Evolutionary conservation across 2,888 invertebrate species (phyloP), one percentile per base, ranked within the genome.

Genomic region (Linnaemya tessellans): DNA sequence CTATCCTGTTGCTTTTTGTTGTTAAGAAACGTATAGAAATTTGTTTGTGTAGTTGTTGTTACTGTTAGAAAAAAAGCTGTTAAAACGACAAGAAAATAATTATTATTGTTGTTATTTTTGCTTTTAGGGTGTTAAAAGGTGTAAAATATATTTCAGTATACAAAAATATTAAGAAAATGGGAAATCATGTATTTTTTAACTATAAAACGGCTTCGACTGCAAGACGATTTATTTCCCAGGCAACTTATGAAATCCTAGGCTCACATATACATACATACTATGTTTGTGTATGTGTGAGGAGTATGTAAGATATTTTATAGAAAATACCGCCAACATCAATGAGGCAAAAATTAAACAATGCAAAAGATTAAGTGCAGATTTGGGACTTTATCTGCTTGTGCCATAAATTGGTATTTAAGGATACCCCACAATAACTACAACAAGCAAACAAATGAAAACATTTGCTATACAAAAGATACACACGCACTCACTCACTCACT

Each of bases 301-400:
- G 20, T 13, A 25, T 73, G 18, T 54, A 68, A 41, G 67, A 74
- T 25, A 60, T 74, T 49, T n/a, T 82, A 67, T 68, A 78, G 73
- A 79, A 75, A 68, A 74, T 84, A 54, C 65, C 81, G 67, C 77
- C 68, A 83, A 83, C 83, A 84, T 86, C 83, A 86, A 86, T 85
- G 85, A 85, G 80, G 90, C 88, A 90, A 90, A 91, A 91, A 91
- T 91, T 91, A 91, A 90, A 91, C 91, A 91, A 91, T 91, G 90
- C 90, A 90, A 90, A 91, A 91, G 92, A 91, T 91, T 91, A 91
- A 91, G 90, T 90, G 89, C 90, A 91, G 92, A 91, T 91, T 91
- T 91, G 90, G 91, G 90, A 91, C 90, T 91, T 91, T 91, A 91
- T 90, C 90, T 91, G 91, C 89, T 89, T 90, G 90, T 90, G 91